Evolutionary conservation across 2,797 vertebrate species (phyloP).

Genomic region (Eptatretus atami): DNA sequence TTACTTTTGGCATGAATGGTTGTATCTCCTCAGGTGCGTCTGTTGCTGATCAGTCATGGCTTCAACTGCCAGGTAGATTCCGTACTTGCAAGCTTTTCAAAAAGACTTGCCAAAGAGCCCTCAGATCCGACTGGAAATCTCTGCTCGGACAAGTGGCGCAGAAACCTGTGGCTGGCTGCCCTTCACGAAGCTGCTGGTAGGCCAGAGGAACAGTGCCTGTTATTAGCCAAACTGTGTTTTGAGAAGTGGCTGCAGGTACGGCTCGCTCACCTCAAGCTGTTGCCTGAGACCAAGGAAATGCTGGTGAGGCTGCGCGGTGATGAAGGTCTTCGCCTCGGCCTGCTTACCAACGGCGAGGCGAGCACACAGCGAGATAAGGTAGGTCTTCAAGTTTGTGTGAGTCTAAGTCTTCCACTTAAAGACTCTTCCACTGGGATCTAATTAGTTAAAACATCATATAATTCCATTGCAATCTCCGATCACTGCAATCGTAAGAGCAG

Average conservation of each 20-base stretch:
- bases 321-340: neutral
- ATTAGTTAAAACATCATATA: too few species aligned
- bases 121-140: neutral
- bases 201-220: too few species aligned
- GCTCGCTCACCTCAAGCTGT: neutral
- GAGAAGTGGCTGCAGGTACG: neutral
- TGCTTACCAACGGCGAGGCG: neutral
- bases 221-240: neutral
- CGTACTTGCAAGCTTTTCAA: too few species aligned
- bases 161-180: neutral
- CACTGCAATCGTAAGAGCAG: too few species aligned
- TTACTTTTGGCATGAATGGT: too few species aligned
- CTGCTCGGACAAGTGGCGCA: neutral
- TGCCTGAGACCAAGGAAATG: neutral
- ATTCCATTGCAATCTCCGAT: too few species aligned
- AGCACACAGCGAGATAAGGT: neutral
- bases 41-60: too few species aligned
- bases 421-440: too few species aligned
- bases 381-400: too few species aligned
- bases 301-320: constrained; percentile 1
- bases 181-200: neutral
- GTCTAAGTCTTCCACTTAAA: too few species aligned
- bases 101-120: neutral
- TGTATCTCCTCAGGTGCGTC: too few species aligned
- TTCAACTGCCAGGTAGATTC: too few species aligned